Base-by-base conservation (phyloP, 2,888 invertebrate species). In the Taphrorychus bicolor region DNA sequence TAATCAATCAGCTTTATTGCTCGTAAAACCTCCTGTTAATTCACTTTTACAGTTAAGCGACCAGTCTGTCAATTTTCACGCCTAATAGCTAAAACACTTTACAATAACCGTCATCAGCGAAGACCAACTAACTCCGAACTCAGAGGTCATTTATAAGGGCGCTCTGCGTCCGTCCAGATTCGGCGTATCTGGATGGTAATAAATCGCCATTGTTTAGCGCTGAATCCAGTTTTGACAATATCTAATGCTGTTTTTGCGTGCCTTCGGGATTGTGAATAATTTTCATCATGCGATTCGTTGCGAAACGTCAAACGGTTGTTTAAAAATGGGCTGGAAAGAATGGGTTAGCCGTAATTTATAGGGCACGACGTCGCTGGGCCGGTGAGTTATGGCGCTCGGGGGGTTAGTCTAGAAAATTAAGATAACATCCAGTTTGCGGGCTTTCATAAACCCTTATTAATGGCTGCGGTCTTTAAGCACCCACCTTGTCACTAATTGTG, bases 231-330 rank as follows among this genome's bases (percentile, higher is more conserved):
- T 62, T 59, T 62, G 67, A 68, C 67, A 68, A 57, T 65, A 68
- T 59, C 70, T 68, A 70, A 70, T 70, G 70, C 57, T 58, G 65
- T 65, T 65, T 70, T 69, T 67, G 68, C 70, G 70, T 70, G 70
- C 56, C 61, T 23, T 24, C 18, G 66, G 66, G 59, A 71, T 69
- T 71, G 59, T 63, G 63, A 68, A 66, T 71, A 69, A 71, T 69
- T 66, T 71, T 59, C 60, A 66, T 63, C 69, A 68, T 71, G 71
- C 71, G 67, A 71, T 71, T 71, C 65, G 51, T 69, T 59, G 61
- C 62, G 56, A 63, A 45, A 71, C 69, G 71, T 71, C 71, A 66
- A 71, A 66, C 59, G 62, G 57, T 56, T 61, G 40, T 62, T 60
- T 64, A 63, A 60, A 63, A 60, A 67, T 67, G 56, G 63, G 63